Evolutionary conservation across 35 echinoderm and acorn worm genomes (phyloP).

Genomic region (Chiridota heheva): DNA sequence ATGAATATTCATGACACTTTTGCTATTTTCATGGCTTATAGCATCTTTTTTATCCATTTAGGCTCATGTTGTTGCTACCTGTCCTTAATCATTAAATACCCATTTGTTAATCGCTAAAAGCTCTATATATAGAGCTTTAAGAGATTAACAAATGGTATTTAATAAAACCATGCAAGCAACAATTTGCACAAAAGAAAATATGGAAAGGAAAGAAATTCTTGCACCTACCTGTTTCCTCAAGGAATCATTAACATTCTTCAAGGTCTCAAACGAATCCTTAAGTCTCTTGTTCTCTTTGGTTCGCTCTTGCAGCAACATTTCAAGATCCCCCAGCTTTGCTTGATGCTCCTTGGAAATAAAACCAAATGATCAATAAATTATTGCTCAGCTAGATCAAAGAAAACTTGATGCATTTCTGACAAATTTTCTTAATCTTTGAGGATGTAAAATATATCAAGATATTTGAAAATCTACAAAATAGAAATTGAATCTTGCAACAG

Average conservation of each 20-base stretch:
- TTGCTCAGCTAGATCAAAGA: background rate
- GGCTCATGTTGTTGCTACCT: too few species aligned
- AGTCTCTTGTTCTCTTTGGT: constrained; percentile 80
- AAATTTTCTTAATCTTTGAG: background rate
- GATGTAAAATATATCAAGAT: too few species aligned
- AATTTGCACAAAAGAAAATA: background rate
- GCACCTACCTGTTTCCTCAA: constrained; percentile 81
- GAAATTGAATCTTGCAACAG: too few species aligned
- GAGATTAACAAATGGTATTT: background rate
- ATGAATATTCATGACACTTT: too few species aligned
- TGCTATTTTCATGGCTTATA: too few species aligned
- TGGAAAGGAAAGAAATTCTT: background rate
- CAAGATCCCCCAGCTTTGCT: constrained; percentile 55
- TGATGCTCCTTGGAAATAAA: constrained; percentile 65
- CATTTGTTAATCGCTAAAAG: too few species aligned
- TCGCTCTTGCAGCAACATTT: constrained; percentile 56
- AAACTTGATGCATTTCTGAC: background rate
- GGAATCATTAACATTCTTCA: constrained; percentile 86
- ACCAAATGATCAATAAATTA: too few species aligned
- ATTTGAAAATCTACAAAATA: too few species aligned
- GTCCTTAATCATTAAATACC: too few species aligned
- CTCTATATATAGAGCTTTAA: background rate
- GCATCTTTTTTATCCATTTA: too few species aligned
- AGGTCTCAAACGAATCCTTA: constrained; percentile 87
- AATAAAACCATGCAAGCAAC: background rate